Evolutionary conservation across 2,888 invertebrate genomes (phyloP), one percentile per base, ranked within the genome.

Genomic region (Dromius quadrimaculatus): DNA sequence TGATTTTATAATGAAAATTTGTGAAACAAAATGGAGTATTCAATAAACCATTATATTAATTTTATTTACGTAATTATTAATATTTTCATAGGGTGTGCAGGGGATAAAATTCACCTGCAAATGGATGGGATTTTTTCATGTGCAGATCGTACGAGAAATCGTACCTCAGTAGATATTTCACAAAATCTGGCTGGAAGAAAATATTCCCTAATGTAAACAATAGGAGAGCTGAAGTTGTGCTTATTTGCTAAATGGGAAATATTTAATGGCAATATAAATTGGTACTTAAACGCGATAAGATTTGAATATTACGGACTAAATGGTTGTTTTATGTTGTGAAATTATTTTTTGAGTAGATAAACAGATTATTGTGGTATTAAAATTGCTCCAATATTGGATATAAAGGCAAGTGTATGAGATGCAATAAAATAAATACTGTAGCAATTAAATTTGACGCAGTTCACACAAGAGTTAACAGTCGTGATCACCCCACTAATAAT

Each of bases 381-480:
- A 5, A 6, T 28, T 28, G 3, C 28, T 28, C 4, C 4, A 28
- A 28, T 28, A 5, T 28, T 28, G 4, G 28, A 2, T 32, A 32
- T 15, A 4, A 11, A 11, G 11, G 15, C 38, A 38, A 38, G 15
- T 38, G 15, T 13, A 38, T 8, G 15, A n/a, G 11, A 11, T 11
- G 38, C n/a, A n/a, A n/a, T 36, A 11, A n/a, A 43, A 43, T 15
- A 43, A 43, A 43, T 43, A 17, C 15, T 41, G 41, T 41, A 28
- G 50, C 50, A 54, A 54, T 54, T 54, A 54, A 54, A 54, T 54
- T 28, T 54, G 13, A 5, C 11, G 47, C 13, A 23, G 22, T 47
- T 45, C 45, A 47, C 11, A 28, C 28, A 28, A 13, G 50, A 28
- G 28, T 54, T 15, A 28, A 9, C n/a, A 23, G 13, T 28, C 28